Evolutionary conservation across 2,113 vertebrate species (phyloP).

Genomic region (Azemiops feae): DNA sequence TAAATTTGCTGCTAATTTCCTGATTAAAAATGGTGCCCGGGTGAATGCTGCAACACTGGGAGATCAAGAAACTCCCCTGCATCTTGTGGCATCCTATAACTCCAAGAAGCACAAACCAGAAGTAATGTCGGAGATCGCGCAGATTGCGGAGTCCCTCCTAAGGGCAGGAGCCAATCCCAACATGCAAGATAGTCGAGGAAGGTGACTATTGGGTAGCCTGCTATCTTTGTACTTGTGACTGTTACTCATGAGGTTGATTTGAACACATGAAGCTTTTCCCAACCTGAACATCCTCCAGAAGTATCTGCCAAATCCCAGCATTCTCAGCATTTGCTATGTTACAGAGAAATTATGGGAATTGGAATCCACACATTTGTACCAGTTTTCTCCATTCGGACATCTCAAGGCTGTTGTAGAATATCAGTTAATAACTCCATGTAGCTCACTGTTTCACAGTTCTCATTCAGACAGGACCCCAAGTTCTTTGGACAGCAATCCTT

Average conservation of each 20-base stretch:
- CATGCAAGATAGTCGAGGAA: slow-evolving; percentile 94
- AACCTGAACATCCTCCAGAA: neutral
- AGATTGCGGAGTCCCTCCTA: slow-evolving; percentile 87
- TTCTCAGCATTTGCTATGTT: neutral
- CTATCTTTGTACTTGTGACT: neutral
- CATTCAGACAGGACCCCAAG: neutral
- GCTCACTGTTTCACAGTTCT: neutral
- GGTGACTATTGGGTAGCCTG: slow-evolving; percentile 60
- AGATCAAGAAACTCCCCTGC: slow-evolving; percentile 91
- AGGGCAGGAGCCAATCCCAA: slow-evolving; percentile 93
- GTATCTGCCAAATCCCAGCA: neutral
- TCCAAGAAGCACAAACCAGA: slow-evolving; percentile 84
- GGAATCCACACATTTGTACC: neutral
- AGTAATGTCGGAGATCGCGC: slow-evolving; percentile 89
- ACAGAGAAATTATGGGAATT: neutral
- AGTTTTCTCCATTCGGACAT: neutral
- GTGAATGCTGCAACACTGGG: slow-evolving; percentile 91
- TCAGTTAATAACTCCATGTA: no score
- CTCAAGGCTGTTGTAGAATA: neutral
- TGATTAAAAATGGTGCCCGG: slow-evolving; percentile 90
- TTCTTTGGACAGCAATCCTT: neutral
- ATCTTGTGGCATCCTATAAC: slow-evolving; percentile 90
- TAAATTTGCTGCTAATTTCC: slow-evolving; percentile 91
- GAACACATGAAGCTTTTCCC: neutral
- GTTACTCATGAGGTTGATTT: neutral